Evolutionary conservation across 2,888 invertebrate genomes (phyloP), one percentile per base, ranked within the genome.

Genomic region (Busseola fusca): DNA sequence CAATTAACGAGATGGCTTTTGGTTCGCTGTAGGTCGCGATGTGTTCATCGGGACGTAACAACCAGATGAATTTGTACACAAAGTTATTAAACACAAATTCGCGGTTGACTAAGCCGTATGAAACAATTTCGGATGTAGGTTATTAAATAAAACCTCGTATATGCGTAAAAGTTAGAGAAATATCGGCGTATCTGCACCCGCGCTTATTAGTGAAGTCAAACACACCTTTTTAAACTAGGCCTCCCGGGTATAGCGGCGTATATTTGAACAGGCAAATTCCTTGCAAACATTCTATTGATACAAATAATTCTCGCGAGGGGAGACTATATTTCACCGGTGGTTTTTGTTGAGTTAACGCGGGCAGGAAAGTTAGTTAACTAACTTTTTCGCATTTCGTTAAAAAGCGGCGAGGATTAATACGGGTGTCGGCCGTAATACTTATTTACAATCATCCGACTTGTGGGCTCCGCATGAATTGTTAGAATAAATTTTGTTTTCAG

Each of bases 371-470:
- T 93, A 84, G 90, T 91, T 92, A 90, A 89, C 87, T 87, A 94
- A 94, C 93, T 95, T 95, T 95, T 94, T 93, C 89, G 91, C 90
- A 90, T 93, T 94, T 92, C 92, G 91, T 91, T 93, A 93, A 93
- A 94, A 94, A 94, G 90, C 87, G 84, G 81, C 87, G 88, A 82
- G 93, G 92, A 94, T 95, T 95, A 95, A 95, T 95, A 91, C 87
- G 90, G 92, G 91, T 90, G 93, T 91, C 88, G 91, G 87, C 87
- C 87, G 91, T 92, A 91, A 94, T 93, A 93, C 94, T 95, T 95
- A 95, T 95, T 95, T 95, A 95, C 94, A 94, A 95, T 95, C 94
- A 95, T 94, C 94, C 92, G 90, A 92, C 91, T 93, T 94, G 93
- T 90, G 94, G 93, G 91, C 72, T 76, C 88, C 85, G 90, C 90